Evolutionary conservation across 2,888 invertebrate species (phyloP).

Genomic region (Gerris lacustris): DNA sequence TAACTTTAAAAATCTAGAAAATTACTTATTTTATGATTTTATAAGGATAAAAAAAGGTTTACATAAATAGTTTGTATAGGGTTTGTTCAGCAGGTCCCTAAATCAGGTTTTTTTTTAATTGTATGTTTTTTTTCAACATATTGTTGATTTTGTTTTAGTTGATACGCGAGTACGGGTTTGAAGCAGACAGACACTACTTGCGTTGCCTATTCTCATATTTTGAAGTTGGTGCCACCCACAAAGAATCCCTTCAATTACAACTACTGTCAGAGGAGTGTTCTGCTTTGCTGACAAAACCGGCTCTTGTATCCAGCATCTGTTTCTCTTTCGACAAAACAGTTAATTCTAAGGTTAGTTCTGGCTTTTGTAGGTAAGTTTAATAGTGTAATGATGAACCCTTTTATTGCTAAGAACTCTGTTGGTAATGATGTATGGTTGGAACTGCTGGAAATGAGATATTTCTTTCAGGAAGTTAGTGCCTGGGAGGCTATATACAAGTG

Average conservation of each 20-base stretch:
- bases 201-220: constrained; percentile 85
- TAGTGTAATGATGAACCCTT: neutral
- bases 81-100: no score
- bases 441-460: neutral
- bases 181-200: constrained; percentile 93
- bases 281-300: constrained; percentile 68
- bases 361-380: neutral
- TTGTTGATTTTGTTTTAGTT: constrained; percentile 46
- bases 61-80: no score
- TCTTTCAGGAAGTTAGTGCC: no score
- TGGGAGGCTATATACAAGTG: no score
- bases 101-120: no score
- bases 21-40: no score
- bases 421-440: neutral
- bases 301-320: constrained; percentile 76
- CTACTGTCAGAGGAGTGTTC: constrained; percentile 66
- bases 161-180: constrained; percentile 81
- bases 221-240: constrained; percentile 40
- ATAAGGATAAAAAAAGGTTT: no score
- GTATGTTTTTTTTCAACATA: no score
- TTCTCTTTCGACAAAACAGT: constrained; percentile 74
- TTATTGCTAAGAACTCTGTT: neutral
- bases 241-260: constrained; percentile 50
- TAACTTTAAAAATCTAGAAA: no score
- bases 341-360: constrained; percentile 43